Conservation (phyloP, 2,888 invertebrate species). For the Crepidodera aurea region DNA sequence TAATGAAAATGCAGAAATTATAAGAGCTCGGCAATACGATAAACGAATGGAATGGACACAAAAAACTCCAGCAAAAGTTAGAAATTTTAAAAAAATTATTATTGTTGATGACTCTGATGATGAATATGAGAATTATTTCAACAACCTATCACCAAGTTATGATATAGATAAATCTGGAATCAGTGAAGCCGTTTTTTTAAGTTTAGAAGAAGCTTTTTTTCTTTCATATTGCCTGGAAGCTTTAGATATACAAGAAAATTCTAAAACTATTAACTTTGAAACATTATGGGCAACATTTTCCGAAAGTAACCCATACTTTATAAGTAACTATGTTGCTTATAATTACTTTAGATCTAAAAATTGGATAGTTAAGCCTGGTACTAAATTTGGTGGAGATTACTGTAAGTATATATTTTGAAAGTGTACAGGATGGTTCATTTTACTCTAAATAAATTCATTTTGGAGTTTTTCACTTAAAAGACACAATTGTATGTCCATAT, state of each 20-base stretch:
- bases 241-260: constrained; percentile 67
- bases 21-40: constrained; percentile 69
- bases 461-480: no score
- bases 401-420: constrained; percentile 76
- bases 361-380: constrained; percentile 88
- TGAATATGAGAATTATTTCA: constrained; percentile 70
- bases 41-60: constrained; percentile 62
- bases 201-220: constrained; percentile 81
- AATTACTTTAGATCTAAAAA: constrained; percentile 88
- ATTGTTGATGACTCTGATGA: constrained; percentile 74
- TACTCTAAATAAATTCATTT: no score
- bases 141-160: constrained; percentile 67
- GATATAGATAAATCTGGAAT: constrained; percentile 68
- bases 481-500: no score
- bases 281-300: constrained; percentile 69
- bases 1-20: constrained; percentile 62
- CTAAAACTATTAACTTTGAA: constrained; percentile 63
- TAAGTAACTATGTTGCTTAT: constrained; percentile 79
- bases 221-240: constrained; percentile 73
- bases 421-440: no score
- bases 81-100: constrained; percentile 61
- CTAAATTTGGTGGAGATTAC: constrained; percentile 90
- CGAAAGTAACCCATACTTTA: constrained; percentile 68
- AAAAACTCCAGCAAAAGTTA: constrained; percentile 24
- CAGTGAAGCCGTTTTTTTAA: constrained; percentile 72